Percentiles rank a stretch among this genome's conserved stretches.
Conservation (phyloP, 2,113 vertebrate species). For the Panthera uncia region DNA sequence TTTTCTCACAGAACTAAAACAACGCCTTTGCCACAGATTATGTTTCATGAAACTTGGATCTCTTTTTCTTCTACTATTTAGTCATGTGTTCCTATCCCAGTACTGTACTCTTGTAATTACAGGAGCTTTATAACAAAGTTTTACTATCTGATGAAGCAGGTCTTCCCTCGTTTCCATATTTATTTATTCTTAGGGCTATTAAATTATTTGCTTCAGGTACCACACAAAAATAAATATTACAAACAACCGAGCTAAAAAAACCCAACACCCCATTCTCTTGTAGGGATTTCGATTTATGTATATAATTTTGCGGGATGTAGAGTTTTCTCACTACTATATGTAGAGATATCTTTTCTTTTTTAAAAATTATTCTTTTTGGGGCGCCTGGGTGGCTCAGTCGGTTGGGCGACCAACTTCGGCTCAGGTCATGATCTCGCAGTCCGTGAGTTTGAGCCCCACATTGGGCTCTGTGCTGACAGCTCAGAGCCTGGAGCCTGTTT, state of each 20-base stretch:
- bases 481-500: too few species aligned
- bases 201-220: background rate
- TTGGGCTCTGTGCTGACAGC: too few species aligned
- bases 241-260: background rate
- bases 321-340: background rate
- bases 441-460: too few species aligned
- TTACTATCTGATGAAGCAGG: background rate
- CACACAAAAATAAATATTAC: background rate
- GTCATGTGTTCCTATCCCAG: background rate
- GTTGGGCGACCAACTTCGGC: fast-evolving
- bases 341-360: background rate
- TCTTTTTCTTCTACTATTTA: background rate
- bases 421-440: too few species aligned
- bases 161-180: background rate
- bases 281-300: background rate
- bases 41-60: background rate
- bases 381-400: too few species aligned
- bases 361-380: too few species aligned
- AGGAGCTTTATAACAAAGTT: background rate
- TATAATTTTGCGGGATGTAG: background rate
- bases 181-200: background rate
- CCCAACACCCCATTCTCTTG: background rate
- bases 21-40: background rate
- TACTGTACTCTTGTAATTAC: background rate
- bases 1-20: background rate